Evolutionary conservation across 2,888 invertebrate genomes (phyloP), one percentile per base, ranked within the genome.

Genomic region (Baccha elongata): DNA sequence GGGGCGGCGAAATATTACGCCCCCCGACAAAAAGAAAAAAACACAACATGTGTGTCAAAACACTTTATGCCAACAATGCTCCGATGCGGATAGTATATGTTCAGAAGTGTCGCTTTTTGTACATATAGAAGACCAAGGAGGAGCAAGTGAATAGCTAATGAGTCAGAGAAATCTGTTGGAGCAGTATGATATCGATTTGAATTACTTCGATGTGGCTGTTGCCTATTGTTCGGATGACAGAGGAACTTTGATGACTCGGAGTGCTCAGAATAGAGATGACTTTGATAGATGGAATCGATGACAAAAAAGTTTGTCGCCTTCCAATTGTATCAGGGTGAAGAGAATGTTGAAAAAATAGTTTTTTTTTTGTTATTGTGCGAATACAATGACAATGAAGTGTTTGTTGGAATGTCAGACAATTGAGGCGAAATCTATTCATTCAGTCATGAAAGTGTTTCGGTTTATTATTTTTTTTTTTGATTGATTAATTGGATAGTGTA

Each of bases 91-190:
- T 32, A 29, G 42, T 55, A 26, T 37, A 29, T 42, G n/a, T 11
- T 50, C 13, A 21, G 19, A 35, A 50, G 17, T 53, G 60, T 13
- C 60, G 35, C n/a, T n/a, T 44, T 23, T 40, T 40, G 35, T 35
- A 37, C 23, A 7, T 26, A 13, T 40, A 29, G 53, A 53, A 32
- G 35, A 40, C 40, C 40, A 26, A 37, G 11, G 37, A 53, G 40
- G 58, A 52, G 52, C 65, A 71, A 71, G 76, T 76, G 76, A 71
- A 81, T 81, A 67, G 71, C 76, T 81, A 81, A 81, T 71, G 67
- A 76, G 71, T 50, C 50, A 65, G 44, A 73, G 46, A 46, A 37
- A 7, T 32, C 40, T 58, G 58, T 58, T 53, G 35, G 58, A 58
- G 40, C 75, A 52, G 15, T 58, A 15, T 55, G 75, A 74, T 71